Conservation (phyloP, 2,888 invertebrate genomes). For the Melitaea athalia region DNA sequence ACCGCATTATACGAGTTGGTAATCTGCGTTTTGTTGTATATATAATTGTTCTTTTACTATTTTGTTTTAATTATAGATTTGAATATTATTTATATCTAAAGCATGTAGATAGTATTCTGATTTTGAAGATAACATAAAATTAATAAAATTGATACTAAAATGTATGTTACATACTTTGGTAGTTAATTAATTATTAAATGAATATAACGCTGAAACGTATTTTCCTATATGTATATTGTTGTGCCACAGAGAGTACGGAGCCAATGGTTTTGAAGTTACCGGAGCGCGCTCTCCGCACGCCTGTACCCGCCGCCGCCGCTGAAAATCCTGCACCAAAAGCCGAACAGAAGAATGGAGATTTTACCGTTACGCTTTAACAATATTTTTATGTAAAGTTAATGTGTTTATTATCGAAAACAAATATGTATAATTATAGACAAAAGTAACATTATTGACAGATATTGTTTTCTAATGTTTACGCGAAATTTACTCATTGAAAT, state of each 20-base stretch:
- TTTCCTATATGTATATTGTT: constrained; percentile 60
- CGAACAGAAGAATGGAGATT: constrained; percentile 72
- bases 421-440: not conserved
- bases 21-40: not conserved
- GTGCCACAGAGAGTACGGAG: constrained; percentile 74
- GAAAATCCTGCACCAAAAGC: constrained; percentile 59
- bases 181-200: too few species aligned
- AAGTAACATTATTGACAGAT: not conserved
- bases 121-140: too few species aligned
- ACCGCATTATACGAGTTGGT: not conserved
- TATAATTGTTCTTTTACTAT: not conserved
- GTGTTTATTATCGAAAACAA: not conserved
- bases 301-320: constrained; percentile 50
- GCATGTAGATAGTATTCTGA: too few species aligned
- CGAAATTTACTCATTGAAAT: too few species aligned
- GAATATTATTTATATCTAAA: not conserved
- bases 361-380: constrained; percentile 70
- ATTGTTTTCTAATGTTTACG: too few species aligned
- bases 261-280: constrained; percentile 69
- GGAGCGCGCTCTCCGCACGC: constrained; percentile 50
- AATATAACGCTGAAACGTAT: constrained; percentile 21
- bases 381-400: not conserved
- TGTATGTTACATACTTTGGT: too few species aligned
- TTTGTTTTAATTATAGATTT: not conserved
- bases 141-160: too few species aligned